Conservation (phyloP, 2,797 vertebrate genomes). For the Pipistrellus pygmaeus region DNA sequence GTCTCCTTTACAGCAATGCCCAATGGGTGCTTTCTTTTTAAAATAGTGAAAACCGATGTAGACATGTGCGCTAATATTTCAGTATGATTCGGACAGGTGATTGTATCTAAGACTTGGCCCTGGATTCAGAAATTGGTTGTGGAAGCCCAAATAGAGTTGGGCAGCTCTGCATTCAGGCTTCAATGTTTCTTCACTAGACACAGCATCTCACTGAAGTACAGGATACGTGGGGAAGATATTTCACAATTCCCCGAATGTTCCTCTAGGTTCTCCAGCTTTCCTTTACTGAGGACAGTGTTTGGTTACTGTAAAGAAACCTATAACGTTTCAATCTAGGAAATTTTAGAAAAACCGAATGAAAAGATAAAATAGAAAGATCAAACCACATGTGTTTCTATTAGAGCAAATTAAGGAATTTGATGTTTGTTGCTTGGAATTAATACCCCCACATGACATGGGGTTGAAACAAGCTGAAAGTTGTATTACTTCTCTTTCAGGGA, state of each 20-base stretch:
- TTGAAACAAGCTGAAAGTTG: constrained; percentile 58
- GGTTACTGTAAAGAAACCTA: constrained; percentile 60
- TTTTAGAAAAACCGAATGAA: constrained; percentile 65
- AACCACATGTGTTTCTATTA: neutral
- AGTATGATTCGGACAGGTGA: neutral
- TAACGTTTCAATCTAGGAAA: constrained; percentile 75
- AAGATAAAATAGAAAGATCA: constrained; percentile 50
- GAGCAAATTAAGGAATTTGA: constrained; percentile 34
- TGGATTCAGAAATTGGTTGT: neutral
- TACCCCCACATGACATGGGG: neutral
- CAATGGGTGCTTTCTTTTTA: neutral
- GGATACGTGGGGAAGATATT: neutral
- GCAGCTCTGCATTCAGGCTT: constrained; percentile 51
- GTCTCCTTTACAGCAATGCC: neutral
- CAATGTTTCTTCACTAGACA: constrained; percentile 49
- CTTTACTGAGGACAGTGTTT: constrained; percentile 39
- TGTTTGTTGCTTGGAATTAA: constrained; percentile 45
- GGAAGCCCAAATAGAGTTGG: constrained; percentile 52
- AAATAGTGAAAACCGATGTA: constrained; percentile 18
- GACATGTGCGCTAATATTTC: constrained; percentile 28
- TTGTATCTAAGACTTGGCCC: constrained; percentile 1
- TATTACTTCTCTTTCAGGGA: constrained; percentile 45
- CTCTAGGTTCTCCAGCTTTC: neutral
- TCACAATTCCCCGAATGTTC: neutral
- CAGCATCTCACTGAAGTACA: neutral